These are phyloP conservation scores for Rhombomys opimus DNA, from an alignment of 2,113 vertebrate genomes.

Conservation along the genomic window DNA sequence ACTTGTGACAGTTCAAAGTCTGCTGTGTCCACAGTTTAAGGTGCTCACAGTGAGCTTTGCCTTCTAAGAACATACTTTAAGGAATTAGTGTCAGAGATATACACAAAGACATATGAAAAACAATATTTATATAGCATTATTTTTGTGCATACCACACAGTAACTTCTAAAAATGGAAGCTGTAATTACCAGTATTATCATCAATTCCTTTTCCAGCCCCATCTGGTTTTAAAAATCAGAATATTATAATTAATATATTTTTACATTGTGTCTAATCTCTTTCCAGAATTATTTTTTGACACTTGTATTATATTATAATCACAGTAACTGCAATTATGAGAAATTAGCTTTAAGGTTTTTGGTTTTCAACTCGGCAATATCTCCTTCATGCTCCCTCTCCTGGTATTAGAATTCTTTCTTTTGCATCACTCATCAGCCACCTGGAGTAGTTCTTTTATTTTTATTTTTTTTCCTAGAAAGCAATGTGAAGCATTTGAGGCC, in stretches of 20 bases:
- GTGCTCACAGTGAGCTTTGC: background rate
- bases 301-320: conserved; percentile 84
- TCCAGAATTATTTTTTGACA: conserved; percentile 77
- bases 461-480: conserved; percentile 18
- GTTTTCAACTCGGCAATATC: background rate
- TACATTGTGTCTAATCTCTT: conserved; percentile 71
- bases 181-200: conserved; percentile 75
- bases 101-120: conserved; percentile 72
- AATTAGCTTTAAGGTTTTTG: conserved; percentile 58
- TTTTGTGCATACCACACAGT: conserved; percentile 72
- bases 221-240: conserved; percentile 78
- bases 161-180: conserved; percentile 80
- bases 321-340: conserved; percentile 76
- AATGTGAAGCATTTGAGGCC: background rate
- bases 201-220: conserved; percentile 72
- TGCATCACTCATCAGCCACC: conserved; percentile 60
- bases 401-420: conserved; percentile 28
- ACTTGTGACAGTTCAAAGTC: background rate
- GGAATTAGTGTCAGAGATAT: conserved; percentile 64
- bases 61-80: conserved; percentile 66
- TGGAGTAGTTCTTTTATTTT: conserved; percentile 30
- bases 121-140: conserved; percentile 77
- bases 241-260: conserved; percentile 82
- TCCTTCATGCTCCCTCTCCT: conserved; percentile 25
- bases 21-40: background rate